phyloP scores from a whole-genome alignment of 2,888 invertebrate species.

The Polymixis flavicincta region DNA sequence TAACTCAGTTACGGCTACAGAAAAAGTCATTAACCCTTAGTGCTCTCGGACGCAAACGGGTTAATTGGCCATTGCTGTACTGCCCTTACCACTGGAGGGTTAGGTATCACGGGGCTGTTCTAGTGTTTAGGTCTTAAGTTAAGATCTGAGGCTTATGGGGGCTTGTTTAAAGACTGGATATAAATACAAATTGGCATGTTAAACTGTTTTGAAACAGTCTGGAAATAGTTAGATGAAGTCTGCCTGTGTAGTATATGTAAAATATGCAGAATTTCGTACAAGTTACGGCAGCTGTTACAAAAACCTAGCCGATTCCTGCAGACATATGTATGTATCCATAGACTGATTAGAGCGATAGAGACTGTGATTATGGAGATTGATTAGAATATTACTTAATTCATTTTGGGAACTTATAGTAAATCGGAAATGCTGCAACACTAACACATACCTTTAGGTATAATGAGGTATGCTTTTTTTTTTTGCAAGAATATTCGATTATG shows the following conservation, averaged over 20 bases:
- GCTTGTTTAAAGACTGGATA: constrained; percentile 8
- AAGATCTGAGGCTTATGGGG: constrained; percentile 13
- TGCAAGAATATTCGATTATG: too few species aligned
- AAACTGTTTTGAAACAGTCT: neutral
- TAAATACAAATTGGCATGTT: constrained; percentile 15
- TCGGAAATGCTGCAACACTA: too few species aligned
- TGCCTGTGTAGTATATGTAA: neutral
- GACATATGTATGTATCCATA: neutral
- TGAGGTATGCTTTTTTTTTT: too few species aligned
- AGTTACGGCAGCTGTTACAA: neutral
- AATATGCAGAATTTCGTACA: neutral
- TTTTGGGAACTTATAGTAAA: too few species aligned
- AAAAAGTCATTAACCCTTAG: constrained; percentile 63
- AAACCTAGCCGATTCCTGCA: too few species aligned
- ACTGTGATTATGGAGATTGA: neutral
- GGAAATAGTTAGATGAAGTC: too few species aligned
- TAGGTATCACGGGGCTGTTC: constrained; percentile 12
- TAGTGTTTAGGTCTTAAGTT: constrained; percentile 40
- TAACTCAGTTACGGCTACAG: constrained; percentile 52
- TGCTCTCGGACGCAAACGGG: constrained; percentile 41
- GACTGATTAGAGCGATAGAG: neutral
- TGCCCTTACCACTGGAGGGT: constrained; percentile 27
- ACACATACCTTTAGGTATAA: too few species aligned
- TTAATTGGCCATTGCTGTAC: constrained; percentile 57
- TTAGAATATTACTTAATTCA: neutral